Evolutionary conservation across 1,140 invertebrate genomes (phyloP), one percentile per base, ranked within the genome.

Genomic region (Drosophila rufa): DNA sequence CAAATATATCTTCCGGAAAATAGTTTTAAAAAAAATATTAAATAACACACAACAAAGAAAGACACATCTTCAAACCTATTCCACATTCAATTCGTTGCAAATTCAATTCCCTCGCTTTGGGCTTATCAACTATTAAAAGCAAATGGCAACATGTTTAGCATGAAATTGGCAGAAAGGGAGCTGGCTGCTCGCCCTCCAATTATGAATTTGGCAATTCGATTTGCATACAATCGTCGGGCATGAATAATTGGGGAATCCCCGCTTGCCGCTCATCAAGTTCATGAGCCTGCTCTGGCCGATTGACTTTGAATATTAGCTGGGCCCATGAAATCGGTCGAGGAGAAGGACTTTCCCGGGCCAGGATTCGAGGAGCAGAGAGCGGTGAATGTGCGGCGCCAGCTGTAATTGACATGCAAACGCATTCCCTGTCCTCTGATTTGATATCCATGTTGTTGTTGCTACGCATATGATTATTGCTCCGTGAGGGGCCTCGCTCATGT

Each of bases 351-450:
- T 46, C 45, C 45, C 19, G 19, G 38, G 15, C 2, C 33, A 36
- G 43, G 42, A 42, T 9, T 38, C 3, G 1, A 0, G 64, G 46
- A 1, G 11, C 3, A 36, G 17, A 25, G 33, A 14, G n/a, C 15
- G 27, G 47, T 43, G 14, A 27, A 46, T 47, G 57, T 43, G 15
- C 46, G 67, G 53, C 70, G 83, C 60, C 83, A 89, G 84, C 73
- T 87, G 83, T 89, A 87, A 89, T 87, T 87, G 83, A 87, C 83
- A 87, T 87, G 83, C 80, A 80, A 89, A 79, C 84, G 84, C 83
- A 77, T 82, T 89, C 60, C 50, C 71, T 55, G 73, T 68, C 48
- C 80, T 69, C 65, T 89, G 84, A 87, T 87, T 87, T 87, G 84
- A 89, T 83, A 64, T 76, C 65, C 84, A 80, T 86, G 82, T 77